A percentile compares a stretch with the other conserved stretches of the same genome.
Conservation (phyloP, 2,797 vertebrate species). For the Diceros bicornis region DNA sequence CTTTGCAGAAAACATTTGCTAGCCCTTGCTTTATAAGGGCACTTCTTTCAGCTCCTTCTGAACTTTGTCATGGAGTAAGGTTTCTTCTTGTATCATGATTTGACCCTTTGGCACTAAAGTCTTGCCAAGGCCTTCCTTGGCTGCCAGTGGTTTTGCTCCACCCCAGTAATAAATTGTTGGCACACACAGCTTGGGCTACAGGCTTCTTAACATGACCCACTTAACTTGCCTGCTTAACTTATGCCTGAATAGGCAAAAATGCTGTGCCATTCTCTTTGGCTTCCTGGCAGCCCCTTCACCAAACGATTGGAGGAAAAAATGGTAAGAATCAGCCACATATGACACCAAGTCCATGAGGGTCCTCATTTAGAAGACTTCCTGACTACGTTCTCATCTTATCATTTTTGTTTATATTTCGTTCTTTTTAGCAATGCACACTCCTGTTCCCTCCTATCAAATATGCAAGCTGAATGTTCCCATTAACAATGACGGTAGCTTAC, state of each 20-base stretch:
- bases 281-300: not conserved
- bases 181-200: not conserved
- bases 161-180: not conserved
- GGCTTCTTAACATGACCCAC: not conserved
- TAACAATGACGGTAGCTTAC: not conserved
- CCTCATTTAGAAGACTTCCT: not conserved
- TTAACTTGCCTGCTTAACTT: not conserved
- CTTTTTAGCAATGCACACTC: not conserved
- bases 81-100: not conserved
- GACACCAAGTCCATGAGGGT: not conserved
- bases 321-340: not conserved
- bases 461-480: not conserved
- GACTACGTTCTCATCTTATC: not conserved
- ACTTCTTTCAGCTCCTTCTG: not conserved
- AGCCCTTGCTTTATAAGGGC: not conserved
- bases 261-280: not conserved
- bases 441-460: not conserved
- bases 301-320: not conserved
- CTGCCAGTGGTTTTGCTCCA: not conserved
- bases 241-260: not conserved
- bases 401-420: not conserved
- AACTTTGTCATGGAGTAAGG: not conserved
- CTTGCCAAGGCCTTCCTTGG: not conserved
- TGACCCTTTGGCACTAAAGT: not conserved
- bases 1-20: constrained; percentile 18